phyloP scores from a whole-genome alignment of 1,140 invertebrate species.

The Zophobas atratus region DNA sequence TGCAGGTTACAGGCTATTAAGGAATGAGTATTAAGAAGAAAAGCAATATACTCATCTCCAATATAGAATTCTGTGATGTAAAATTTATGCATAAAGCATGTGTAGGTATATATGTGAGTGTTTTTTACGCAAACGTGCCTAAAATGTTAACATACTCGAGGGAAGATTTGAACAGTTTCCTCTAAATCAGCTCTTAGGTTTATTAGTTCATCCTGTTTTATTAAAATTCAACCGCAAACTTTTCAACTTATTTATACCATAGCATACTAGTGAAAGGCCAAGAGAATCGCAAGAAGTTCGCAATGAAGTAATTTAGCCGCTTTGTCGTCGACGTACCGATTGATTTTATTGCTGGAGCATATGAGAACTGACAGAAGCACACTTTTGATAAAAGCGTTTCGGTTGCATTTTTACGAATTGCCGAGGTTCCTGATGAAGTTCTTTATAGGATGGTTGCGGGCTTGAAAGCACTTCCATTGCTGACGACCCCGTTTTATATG shows the following conservation, averaged over 20 bases:
- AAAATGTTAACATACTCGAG: neutral
- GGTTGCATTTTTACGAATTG: constrained; percentile 42
- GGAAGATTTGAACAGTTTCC: constrained; percentile 19
- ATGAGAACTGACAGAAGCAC: constrained; percentile 35
- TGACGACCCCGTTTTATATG: constrained; percentile 36
- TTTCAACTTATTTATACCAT: constrained; percentile 24
- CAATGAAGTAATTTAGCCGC: constrained; percentile 38
- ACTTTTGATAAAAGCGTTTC: constrained; percentile 43
- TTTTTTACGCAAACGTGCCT: neutral
- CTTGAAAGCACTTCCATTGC: constrained; percentile 29
- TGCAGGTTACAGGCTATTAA: too few relatives aligned
- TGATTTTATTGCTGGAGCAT: constrained; percentile 21
- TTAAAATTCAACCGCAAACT: constrained; percentile 34
- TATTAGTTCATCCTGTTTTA: constrained; percentile 38
- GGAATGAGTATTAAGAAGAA: neutral
- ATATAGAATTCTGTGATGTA: neutral
- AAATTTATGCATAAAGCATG: constrained; percentile 17
- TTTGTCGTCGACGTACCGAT: constrained; percentile 35
- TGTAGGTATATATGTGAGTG: too few relatives aligned
- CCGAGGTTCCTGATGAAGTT: constrained; percentile 33
- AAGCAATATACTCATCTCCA: neutral
- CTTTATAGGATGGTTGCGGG: constrained; percentile 37
- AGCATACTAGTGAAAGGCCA: constrained; percentile 6
- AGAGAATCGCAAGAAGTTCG: constrained; percentile 1
- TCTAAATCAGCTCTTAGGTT: constrained; percentile 32